phyloP scores from a whole-genome alignment of 2,888 invertebrate species.

The Argyresthia goedartella region DNA sequence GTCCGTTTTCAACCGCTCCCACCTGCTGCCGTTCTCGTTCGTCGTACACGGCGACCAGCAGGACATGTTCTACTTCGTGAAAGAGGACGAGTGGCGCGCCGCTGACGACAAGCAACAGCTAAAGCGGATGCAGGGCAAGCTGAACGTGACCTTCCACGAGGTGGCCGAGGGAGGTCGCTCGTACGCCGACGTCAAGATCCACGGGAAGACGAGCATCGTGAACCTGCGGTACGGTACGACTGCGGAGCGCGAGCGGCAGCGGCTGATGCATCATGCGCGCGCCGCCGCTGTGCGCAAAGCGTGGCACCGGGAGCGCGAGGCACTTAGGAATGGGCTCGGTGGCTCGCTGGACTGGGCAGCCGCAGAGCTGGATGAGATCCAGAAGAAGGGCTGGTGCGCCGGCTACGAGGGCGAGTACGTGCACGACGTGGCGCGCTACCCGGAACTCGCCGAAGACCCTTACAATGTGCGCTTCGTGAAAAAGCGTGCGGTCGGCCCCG shows the following conservation, averaged over 20 bases:
- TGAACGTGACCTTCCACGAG: slow-evolving; percentile 93
- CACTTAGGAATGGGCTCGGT: slow-evolving; percentile 81
- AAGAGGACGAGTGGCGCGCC: slow-evolving; percentile 91
- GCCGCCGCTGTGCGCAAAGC: slow-evolving; percentile 89
- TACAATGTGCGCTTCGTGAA: slow-evolving; percentile 93
- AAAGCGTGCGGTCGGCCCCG: slow-evolving; percentile 79
- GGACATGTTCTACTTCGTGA: slow-evolving; percentile 94
- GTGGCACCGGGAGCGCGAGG: slow-evolving; percentile 93
- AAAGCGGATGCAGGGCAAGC: slow-evolving; percentile 89
- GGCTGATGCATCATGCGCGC: slow-evolving; percentile 92
- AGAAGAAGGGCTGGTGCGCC: slow-evolving; percentile 84
- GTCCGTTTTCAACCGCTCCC: slow-evolving; percentile 91
- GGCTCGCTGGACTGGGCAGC: slow-evolving; percentile 89
- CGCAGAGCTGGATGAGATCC: slow-evolving; percentile 89
- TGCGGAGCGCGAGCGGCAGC: slow-evolving; percentile 88
- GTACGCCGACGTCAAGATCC: slow-evolving; percentile 90
- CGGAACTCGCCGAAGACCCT: slow-evolving; percentile 95
- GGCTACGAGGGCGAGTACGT: slow-evolving; percentile 94
- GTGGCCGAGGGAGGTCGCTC: slow-evolving; percentile 82
- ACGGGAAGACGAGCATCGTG: slow-evolving; percentile 90
- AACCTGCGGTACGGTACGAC: slow-evolving; percentile 96
- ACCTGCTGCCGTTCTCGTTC: slow-evolving; percentile 88
- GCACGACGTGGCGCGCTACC: slow-evolving; percentile 90
- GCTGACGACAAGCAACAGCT: slow-evolving; percentile 90
- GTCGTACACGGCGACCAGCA: slow-evolving; percentile 90